Conservation (phyloP, 1,140 invertebrate species). For the Pachypsylla venusta region DNA sequence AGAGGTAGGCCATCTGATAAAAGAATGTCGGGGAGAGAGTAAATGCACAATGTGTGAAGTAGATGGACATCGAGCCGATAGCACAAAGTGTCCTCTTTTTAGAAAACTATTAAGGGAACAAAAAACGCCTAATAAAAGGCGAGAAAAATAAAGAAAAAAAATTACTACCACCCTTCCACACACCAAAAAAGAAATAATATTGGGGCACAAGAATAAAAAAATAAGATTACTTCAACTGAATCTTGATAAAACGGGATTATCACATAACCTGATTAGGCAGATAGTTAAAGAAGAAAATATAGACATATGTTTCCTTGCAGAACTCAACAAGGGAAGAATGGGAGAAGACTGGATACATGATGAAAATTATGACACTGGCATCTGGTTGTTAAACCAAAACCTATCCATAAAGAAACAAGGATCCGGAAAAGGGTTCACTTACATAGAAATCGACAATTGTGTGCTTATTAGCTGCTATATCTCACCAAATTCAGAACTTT, state of each 20-base stretch:
- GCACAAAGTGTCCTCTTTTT: neutral
- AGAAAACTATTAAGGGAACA: neutral
- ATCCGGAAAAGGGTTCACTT: too few species aligned
- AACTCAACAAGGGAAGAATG: too few species aligned
- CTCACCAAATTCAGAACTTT: too few species aligned
- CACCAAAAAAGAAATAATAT: neutral
- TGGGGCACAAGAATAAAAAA: neutral
- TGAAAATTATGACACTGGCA: too few species aligned
- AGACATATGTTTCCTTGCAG: too few species aligned
- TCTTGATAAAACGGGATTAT: neutral
- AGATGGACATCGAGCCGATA: neutral
- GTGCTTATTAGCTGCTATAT: too few species aligned
- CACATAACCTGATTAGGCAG: too few species aligned
- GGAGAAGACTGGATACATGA: too few species aligned
- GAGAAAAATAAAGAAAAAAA: neutral
- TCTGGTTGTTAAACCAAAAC: too few species aligned
- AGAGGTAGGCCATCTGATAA: neutral
- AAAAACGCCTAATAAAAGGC: neutral
- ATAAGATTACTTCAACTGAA: neutral
- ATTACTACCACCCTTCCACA: neutral
- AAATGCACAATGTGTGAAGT: neutral
- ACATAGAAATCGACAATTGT: too few species aligned
- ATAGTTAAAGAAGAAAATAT: too few species aligned
- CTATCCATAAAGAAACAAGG: too few species aligned
- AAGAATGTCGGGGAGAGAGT: neutral